Evolutionary conservation across 2,113 vertebrate species (phyloP).

Genomic region (Philantomba maxwellii): DNA sequence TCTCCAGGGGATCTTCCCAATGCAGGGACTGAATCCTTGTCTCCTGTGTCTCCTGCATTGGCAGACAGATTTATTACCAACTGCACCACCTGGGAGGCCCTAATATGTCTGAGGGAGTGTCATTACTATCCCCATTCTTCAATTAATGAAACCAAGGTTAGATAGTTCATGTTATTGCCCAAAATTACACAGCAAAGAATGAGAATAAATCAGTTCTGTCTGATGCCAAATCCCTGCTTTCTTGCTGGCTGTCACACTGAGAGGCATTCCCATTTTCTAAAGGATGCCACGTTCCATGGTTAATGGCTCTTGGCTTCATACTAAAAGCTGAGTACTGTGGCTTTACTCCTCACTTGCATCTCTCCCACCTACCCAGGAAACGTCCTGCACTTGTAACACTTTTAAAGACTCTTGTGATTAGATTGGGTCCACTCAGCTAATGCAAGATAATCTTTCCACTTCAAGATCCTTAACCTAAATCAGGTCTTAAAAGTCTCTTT

Average conservation of each 20-base stretch:
- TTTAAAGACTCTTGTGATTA: background rate
- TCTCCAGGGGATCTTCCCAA: background rate
- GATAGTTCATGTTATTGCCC: background rate
- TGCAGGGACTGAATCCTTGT: background rate
- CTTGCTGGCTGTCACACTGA: background rate
- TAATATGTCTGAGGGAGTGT: background rate
- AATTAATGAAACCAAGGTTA: background rate
- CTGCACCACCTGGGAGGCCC: background rate
- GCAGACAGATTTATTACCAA: background rate
- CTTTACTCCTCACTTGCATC: too few species aligned
- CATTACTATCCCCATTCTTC: background rate
- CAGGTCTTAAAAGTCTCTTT: background rate
- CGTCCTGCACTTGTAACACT: background rate
- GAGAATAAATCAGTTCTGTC: background rate
- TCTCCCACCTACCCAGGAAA: background rate
- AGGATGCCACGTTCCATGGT: background rate
- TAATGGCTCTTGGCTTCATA: background rate
- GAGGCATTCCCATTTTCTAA: background rate
- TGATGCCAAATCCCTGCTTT: background rate
- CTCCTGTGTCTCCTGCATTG: background rate
- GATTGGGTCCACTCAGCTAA: background rate
- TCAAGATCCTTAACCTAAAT: background rate
- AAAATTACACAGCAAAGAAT: background rate
- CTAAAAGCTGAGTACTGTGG: background rate
- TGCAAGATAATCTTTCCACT: background rate